Evolutionary conservation across 2,113 vertebrate genomes (phyloP).

Genomic region (Murina feae): DNA sequence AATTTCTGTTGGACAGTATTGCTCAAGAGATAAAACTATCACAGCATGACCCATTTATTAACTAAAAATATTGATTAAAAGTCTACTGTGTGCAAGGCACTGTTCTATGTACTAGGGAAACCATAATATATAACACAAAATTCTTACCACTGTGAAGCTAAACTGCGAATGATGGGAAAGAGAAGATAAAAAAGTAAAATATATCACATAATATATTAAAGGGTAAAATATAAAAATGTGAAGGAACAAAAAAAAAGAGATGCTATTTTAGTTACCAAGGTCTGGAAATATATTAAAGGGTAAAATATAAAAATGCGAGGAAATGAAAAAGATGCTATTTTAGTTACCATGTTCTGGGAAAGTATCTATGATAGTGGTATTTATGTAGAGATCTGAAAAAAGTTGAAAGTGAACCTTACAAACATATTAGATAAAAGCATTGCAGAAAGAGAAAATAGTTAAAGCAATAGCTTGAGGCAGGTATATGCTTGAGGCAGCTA

Average conservation of each 20-base stretch:
- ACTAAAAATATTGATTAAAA: conserved; percentile 12
- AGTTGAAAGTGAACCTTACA: not conserved
- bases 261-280: not conserved
- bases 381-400: not conserved
- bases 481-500: not conserved
- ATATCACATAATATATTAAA: not conserved
- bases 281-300: not conserved
- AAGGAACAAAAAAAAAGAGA: not conserved
- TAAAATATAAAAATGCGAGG: not conserved
- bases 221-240: not conserved
- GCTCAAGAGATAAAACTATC: not conserved
- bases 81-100: not conserved
- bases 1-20: not conserved
- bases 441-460: not conserved
- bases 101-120: not conserved
- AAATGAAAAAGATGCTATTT: not conserved
- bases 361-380: not conserved
- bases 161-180: not conserved
- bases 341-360: not conserved
- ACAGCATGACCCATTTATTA: not conserved
- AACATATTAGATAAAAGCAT: not conserved
- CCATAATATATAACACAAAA: not conserved
- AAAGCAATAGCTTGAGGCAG: not conserved
- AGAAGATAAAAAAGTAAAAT: conserved; percentile 7
- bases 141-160: not conserved